Evolutionary conservation across 2,113 vertebrate genomes (phyloP), one percentile per base, ranked within the genome.

Genomic region (Spea bombifrons): DNA sequence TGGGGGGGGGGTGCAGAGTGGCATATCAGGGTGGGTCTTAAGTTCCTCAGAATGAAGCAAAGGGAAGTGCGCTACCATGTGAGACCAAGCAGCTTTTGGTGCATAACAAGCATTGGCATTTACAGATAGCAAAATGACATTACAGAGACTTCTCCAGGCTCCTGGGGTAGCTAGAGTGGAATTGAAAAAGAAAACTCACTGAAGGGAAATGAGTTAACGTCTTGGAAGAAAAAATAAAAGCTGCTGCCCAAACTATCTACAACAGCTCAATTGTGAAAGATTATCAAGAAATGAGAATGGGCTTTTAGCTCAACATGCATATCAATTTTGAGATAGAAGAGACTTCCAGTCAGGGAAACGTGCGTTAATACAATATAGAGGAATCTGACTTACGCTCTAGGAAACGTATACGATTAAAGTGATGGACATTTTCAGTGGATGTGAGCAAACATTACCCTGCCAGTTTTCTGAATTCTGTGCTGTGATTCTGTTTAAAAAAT

Each of bases 81-180:
- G 53, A 46, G 17, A 50, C 78, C 4, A 16, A 73, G 17, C 10
- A 68, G 63, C 47, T 81, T 44, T 75, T 75, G 30, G 45, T 66
- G 71, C 77, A 72, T 75, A 83, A 79, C 75, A 59, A 9, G 66
- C 75, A 3, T 48, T 83, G 75, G 66, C 15, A 52, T 79, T 73
- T 81, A 76, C 66, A 45, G 2, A 71, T 52, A 17, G 71, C 8
- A 7, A 0, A 1, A 71, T 70, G 16, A 66, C 67, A 81, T 17
- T 64, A 17, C 43, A 17, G n/a, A 61, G 76, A 59, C 52, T 74
- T 46, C 50, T 50, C 75, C 17, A 72, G 76, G 76, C 76, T 72
- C 69, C 69, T 47, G 43, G 63, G 59, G 68, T 44, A 72, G 59
- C 61, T 72, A 8, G 30, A 66, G 69, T 46, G 52, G 30, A 66